A percentile compares a stretch with the other conserved stretches of the same genome.
Evolutionary conservation across 2,797 vertebrate genomes (phyloP).

Genomic region (Apodemus agrarius): DNA sequence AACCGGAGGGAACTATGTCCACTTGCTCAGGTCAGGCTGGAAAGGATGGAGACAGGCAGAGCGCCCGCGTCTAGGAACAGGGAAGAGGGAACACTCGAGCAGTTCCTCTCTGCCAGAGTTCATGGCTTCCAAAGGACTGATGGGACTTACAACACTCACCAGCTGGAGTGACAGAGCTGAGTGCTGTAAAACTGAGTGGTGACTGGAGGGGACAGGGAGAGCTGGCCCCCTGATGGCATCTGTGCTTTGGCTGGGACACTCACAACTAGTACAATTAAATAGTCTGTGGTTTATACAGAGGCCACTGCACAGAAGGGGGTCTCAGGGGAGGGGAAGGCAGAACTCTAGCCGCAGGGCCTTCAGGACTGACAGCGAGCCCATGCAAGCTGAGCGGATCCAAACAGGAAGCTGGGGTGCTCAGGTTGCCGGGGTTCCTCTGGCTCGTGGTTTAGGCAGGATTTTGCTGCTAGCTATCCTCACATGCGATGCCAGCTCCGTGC

Average conservation of each 20-base stretch:
- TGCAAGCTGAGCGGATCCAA: not conserved
- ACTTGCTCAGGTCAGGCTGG: not conserved
- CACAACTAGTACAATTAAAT: not conserved
- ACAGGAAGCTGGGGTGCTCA: not conserved
- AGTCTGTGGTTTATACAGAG: slow-evolving; percentile 16
- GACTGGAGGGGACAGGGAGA: not conserved
- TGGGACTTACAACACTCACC: not conserved
- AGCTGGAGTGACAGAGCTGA: not conserved
- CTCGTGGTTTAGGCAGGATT: not conserved
- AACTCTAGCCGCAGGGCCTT: not conserved
- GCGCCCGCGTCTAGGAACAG: not conserved
- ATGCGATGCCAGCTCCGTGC: not conserved
- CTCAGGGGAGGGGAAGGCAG: not conserved
- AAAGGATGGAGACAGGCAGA: slow-evolving; percentile 48
- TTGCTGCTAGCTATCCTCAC: slow-evolving; percentile 1
- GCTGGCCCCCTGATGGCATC: not conserved
- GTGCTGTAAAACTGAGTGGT: not conserved
- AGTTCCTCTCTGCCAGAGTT: not conserved
- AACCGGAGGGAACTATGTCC: not conserved
- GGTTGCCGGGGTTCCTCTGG: not conserved
- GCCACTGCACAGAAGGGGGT: not conserved
- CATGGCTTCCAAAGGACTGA: slow-evolving; percentile 38
- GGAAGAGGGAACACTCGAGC: not conserved
- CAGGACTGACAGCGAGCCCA: not conserved
- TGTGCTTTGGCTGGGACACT: not conserved